phyloP scores from a whole-genome alignment of 1,140 invertebrate genomes.

The Eciton burchellii region DNA sequence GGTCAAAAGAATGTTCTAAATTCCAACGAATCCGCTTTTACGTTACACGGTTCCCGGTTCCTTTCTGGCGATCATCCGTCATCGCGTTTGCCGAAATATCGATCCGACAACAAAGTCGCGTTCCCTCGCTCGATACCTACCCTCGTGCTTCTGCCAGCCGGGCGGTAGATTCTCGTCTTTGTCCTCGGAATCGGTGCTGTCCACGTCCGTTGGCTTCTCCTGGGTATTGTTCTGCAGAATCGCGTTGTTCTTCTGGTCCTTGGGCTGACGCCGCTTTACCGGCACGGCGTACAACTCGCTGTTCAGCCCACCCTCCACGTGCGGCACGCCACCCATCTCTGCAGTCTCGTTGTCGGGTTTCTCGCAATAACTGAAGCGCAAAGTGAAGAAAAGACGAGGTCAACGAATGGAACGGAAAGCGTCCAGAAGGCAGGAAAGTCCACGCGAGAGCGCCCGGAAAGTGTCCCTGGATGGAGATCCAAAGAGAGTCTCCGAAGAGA shows the following conservation, averaged over 20 bases:
- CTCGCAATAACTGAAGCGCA: conserved; percentile 86
- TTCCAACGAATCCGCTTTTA: too few relatives aligned
- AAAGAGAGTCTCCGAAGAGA: too few relatives aligned
- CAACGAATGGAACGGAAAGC: conserved; percentile 17
- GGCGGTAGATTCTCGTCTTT: conserved; percentile 89
- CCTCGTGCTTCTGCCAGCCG: conserved; percentile 98
- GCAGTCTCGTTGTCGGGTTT: conserved; percentile 86
- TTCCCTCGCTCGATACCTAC: conserved; percentile 82
- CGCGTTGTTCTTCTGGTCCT: conserved; percentile 82
- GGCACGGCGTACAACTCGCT: conserved; percentile 92
- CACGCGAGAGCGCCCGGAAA: neutral
- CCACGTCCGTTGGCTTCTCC: conserved; percentile 84
- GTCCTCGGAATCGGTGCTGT: conserved; percentile 84
- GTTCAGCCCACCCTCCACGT: conserved; percentile 89
- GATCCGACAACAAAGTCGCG: neutral
- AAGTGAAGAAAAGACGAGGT: conserved; percentile 68
- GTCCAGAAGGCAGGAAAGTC: neutral
- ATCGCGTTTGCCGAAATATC: too few relatives aligned
- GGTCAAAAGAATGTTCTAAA: too few relatives aligned
- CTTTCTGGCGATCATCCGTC: too few relatives aligned
- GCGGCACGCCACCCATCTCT: conserved; percentile 87
- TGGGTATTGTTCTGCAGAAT: conserved; percentile 82
- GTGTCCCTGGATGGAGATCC: neutral
- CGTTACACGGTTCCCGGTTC: too few relatives aligned
- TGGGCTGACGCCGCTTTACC: conserved; percentile 88